Evolutionary conservation across 64 coral and sea anemone genomes (phyloP).

Genomic region (Montipora sp.): DNA sequence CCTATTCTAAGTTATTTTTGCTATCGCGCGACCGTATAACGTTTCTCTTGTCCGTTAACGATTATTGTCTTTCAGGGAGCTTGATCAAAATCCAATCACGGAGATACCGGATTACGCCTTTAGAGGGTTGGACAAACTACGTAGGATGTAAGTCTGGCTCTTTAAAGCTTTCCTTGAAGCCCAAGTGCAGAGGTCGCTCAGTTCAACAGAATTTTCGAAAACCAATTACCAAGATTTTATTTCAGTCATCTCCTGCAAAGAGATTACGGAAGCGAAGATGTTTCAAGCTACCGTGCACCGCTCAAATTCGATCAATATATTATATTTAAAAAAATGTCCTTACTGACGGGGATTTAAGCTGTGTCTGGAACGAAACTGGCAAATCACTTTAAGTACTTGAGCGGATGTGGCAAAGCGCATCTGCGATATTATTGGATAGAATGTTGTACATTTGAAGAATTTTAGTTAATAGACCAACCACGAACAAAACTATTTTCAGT

Average conservation of each 20-base stretch:
- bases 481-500: too few relatives aligned
- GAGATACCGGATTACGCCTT: slow-evolving; percentile 53
- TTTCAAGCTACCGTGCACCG: background rate
- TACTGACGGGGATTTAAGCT: background rate
- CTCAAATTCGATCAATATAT: too few relatives aligned
- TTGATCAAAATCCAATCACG: slow-evolving; percentile 45
- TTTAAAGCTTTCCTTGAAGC: background rate
- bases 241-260: background rate
- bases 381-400: background rate
- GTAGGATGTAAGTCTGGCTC: slow-evolving; percentile 21
- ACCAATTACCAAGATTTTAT: background rate
- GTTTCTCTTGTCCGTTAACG: background rate
- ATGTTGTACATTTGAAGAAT: background rate
- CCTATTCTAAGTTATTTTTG: too few relatives aligned
- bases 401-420: background rate
- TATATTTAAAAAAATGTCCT: too few relatives aligned
- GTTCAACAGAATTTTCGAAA: background rate
- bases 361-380: background rate
- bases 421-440: background rate
- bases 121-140: slow-evolving; percentile 19
- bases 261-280: background rate
- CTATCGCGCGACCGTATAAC: background rate
- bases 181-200: background rate
- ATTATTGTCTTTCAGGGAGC: slow-evolving; percentile 24
- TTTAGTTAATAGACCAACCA: too few relatives aligned